These are phyloP conservation scores for Sebastes vulpes DNA, from an alignment of 2,797 vertebrate genomes.

Conservation along the genomic window DNA sequence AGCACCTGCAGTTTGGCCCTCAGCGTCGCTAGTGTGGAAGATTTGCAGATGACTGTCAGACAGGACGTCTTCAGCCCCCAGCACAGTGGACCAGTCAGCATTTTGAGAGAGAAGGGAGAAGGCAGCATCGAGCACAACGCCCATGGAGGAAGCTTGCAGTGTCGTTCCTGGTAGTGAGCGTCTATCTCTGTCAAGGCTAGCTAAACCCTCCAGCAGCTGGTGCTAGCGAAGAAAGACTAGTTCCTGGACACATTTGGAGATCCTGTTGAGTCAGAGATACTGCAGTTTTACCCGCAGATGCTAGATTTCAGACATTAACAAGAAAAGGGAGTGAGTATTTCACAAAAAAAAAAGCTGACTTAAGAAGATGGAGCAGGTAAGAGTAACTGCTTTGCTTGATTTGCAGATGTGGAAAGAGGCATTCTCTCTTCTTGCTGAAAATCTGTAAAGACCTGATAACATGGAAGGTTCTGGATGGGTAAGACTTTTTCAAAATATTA, in stretches of 20 bases:
- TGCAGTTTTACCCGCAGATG: conserved; percentile 89
- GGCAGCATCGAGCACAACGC: conserved; percentile 93
- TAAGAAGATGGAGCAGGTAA: conserved; percentile 91
- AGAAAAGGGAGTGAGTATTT: conserved; percentile 96
- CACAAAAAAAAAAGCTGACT: conserved; percentile 92
- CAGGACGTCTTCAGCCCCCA: conserved; percentile 94
- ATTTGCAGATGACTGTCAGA: conserved; percentile 94
- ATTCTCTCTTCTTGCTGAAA: conserved; percentile 92
- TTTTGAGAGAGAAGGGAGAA: conserved; percentile 87
- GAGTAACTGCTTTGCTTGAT: conserved; percentile 98
- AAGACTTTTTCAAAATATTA: conserved; percentile 88
- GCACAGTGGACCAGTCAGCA: conserved; percentile 93
- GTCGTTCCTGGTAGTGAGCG: conserved; percentile 94
- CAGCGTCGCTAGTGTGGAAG: conserved; percentile 92
- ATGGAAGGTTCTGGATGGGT: conserved; percentile 96
- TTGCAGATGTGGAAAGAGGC: conserved; percentile 97
- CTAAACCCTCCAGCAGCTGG: conserved; percentile 92
- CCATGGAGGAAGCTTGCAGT: conserved; percentile 94
- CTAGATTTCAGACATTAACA: conserved; percentile 94
- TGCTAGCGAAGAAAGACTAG: conserved; percentile 94
- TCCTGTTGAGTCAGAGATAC: conserved; percentile 94
- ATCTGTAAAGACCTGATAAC: conserved; percentile 93
- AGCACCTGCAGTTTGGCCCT: conserved; percentile 80
- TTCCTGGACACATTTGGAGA: conserved; percentile 88
- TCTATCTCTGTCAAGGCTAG: conserved; percentile 91